These are phyloP conservation scores for Oreochromis aureus DNA, from an alignment of 2,113 vertebrate genomes.

Conservation along the genomic window DNA sequence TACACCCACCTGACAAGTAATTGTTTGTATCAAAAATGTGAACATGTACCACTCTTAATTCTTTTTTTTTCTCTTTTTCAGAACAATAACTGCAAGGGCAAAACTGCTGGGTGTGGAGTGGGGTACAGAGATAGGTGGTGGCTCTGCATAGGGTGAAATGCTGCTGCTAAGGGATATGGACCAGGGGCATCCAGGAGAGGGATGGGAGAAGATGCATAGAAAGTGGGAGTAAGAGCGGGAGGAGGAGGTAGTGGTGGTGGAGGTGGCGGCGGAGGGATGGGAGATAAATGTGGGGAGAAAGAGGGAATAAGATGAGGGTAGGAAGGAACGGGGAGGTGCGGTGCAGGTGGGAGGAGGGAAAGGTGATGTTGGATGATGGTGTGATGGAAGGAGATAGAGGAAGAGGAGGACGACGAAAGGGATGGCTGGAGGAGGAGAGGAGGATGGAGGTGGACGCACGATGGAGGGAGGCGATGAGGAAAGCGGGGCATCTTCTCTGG, in stretches of 20 bases:
- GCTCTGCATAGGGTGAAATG: slow-evolving; percentile 48
- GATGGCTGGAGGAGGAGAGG: slow-evolving; percentile 40
- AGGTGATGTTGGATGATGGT: slow-evolving; percentile 61
- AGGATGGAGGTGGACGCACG: slow-evolving; percentile 34
- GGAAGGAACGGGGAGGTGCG: slow-evolving; percentile 20
- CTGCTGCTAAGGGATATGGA: slow-evolving; percentile 37
- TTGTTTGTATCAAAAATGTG: neutral
- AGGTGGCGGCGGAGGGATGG: slow-evolving; percentile 15
- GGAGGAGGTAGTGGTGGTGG: slow-evolving; percentile 2
- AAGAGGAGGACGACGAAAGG: slow-evolving; percentile 32
- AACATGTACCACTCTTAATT: neutral
- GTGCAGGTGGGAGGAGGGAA: slow-evolving; percentile 36
- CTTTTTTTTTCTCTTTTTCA: neutral
- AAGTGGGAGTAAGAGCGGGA: slow-evolving; percentile 4
- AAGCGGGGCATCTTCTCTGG: slow-evolving; percentile 34
- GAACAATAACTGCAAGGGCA: slow-evolving; percentile 60
- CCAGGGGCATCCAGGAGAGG: slow-evolving; percentile 10
- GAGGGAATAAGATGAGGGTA: slow-evolving; percentile 48
- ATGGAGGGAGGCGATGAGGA: neutral
- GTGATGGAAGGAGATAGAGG: slow-evolving; percentile 53
- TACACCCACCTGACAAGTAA: neutral
- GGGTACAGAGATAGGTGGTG: slow-evolving; percentile 34
- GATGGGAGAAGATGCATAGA: slow-evolving; percentile 46
- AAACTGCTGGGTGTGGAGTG: slow-evolving; percentile 25
- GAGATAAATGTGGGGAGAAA: slow-evolving; percentile 36